These are phyloP conservation scores for Lagopus leucura DNA, from an alignment of 2,113 vertebrate species.

Conservation along the genomic window DNA sequence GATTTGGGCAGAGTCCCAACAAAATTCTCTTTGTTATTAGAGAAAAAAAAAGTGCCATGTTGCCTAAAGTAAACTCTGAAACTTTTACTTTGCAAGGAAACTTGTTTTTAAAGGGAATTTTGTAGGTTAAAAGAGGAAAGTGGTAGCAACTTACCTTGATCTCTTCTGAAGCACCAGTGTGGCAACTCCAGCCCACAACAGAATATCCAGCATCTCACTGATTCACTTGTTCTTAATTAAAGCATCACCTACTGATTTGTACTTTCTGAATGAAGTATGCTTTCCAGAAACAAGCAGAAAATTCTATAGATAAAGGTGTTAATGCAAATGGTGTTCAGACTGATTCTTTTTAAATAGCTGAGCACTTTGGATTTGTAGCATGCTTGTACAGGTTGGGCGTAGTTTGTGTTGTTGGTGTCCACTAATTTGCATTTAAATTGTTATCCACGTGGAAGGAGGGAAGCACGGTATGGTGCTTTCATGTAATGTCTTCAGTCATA, in stretches of 20 bases:
- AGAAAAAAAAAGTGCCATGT: fast-evolving
- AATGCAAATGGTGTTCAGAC: constrained; percentile 31
- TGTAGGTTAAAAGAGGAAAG: background rate
- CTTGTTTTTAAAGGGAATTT: background rate
- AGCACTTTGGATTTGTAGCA: constrained; percentile 19
- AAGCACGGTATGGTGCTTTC: background rate
- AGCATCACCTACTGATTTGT: background rate
- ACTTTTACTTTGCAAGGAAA: background rate
- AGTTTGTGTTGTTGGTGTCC: constrained; percentile 33
- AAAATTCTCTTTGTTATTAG: background rate
- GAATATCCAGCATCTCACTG: too few relatives aligned
- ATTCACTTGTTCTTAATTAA: background rate
- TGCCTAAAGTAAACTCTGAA: background rate
- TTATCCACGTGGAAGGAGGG: constrained; percentile 32
- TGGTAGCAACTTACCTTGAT: background rate
- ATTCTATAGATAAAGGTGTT: constrained; percentile 37
- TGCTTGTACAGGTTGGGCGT: background rate
- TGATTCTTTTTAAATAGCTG: constrained; percentile 14
- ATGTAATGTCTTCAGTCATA: background rate
- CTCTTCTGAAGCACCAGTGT: background rate
- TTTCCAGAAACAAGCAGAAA: background rate
- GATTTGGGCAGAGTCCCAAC: background rate
- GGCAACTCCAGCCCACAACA: background rate
- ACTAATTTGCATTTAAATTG: constrained; percentile 77
- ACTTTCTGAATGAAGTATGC: background rate